Evolutionary conservation across 2,888 invertebrate genomes (phyloP).

Genomic region (Argyresthia goedartella): DNA sequence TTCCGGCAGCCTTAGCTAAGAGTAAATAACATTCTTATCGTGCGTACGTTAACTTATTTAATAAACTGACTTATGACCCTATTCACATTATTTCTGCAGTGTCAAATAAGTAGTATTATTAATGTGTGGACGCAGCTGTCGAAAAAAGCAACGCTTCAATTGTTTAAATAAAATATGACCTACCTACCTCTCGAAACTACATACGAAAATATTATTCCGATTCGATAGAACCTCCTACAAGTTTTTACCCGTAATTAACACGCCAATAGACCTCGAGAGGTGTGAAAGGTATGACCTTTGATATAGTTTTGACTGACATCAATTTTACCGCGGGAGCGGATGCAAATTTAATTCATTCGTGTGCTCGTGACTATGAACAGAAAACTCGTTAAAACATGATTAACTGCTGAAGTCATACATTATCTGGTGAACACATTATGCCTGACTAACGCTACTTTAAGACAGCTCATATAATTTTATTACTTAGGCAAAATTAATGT

Average conservation of each 20-base stretch:
- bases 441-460: constrained; percentile 17
- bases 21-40: no score
- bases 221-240: no score
- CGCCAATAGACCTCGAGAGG: constrained; percentile 8
- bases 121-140: no score
- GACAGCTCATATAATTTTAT: constrained; percentile 20
- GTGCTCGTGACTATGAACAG: constrained; percentile 15
- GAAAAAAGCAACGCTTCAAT: no score
- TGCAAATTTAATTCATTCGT: constrained; percentile 13
- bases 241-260: neutral
- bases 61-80: no score
- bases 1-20: no score
- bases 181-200: no score
- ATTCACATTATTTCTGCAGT: no score
- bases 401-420: constrained; percentile 18
- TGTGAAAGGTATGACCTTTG: constrained; percentile 39
- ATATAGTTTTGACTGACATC: constrained; percentile 19
- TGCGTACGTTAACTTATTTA: no score
- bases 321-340: constrained; percentile 28
- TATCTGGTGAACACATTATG: constrained; percentile 19
- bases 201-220: no score
- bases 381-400: constrained; percentile 12
- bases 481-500: constrained; percentile 6
- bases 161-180: no score
- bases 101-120: no score